Base-by-base conservation (phyloP, 2,797 vertebrate genomes). In the Pelodytes ibericus region DNA sequence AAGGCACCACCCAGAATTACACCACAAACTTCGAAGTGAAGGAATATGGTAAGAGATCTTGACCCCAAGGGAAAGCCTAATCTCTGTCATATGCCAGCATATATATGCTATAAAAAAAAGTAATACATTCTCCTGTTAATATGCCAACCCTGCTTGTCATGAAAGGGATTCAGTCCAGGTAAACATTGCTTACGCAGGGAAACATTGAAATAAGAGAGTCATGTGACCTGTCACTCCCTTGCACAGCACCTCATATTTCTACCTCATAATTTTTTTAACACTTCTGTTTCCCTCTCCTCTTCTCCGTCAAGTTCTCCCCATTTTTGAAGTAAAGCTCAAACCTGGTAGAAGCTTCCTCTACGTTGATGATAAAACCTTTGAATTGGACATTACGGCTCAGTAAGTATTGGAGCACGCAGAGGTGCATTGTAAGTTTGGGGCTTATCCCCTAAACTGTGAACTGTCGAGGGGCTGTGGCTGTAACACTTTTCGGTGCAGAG, bases 261-360 rank as follows among this genome's bases (percentile, higher is more conserved):
- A n/a, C n/a, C n/a, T n/a, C n/a, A n/a, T n/a, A n/a, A n/a, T n/a
- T n/a, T n/a, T n/a, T n/a, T n/a, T n/a, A n/a, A n/a, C n/a, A n/a
- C n/a, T n/a, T n/a, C n/a, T n/a, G n/a, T n/a, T n/a, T n/a, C n/a
- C n/a, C n/a, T n/a, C 41, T 26, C 25, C 24, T 58, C 27, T 5
- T 58, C 56, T 58, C 25, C 25, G 11, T 0, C 1, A 71, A 91
- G 90, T 91, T 44, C 74, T 91, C 29, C 91, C 91, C 0, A 89
- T 87, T 56, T 90, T 92, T 0, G 91, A 91, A 80, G 90, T 92
- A 68, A 1, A 18, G 2, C 9, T 91, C 67, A 71, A 77, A 0
- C 83, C 85, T 0, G 1, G 30, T 3, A 82, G 89, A 71, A 89
- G 82, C 33, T 91, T 89, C 83, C 87, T 90, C 68, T 89, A 91